A percentile compares a stretch with the other conserved stretches of the same genome.
Evolutionary conservation across 2,888 invertebrate genomes (phyloP).

Genomic region (Galerucella nymphaeae): DNA sequence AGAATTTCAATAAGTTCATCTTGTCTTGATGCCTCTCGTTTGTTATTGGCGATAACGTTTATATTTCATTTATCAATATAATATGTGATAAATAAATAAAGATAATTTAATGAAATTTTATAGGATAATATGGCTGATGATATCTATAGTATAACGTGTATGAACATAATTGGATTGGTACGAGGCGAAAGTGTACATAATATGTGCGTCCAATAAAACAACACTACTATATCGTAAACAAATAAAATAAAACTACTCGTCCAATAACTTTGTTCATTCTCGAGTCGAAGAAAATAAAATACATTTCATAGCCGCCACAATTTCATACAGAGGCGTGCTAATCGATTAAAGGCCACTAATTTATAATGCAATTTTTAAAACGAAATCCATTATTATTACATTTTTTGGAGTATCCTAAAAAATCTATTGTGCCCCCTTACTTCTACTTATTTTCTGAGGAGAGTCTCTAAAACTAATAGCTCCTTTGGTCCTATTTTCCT

Average conservation of each 20-base stretch:
- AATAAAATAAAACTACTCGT: constrained; percentile 31
- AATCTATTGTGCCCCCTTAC: no score
- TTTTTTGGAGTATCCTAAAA: no score
- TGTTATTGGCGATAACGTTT: constrained; percentile 8
- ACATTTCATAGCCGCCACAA: constrained; percentile 18
- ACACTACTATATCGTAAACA: constrained; percentile 27
- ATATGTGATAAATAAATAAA: constrained; percentile 15
- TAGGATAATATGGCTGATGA: constrained; percentile 29
- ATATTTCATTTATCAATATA: not conserved
- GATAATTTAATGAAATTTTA: constrained; percentile 20
- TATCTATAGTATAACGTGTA: constrained; percentile 22
- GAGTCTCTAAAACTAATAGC: no score
- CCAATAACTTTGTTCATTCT: constrained; percentile 31
- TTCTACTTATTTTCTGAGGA: no score
- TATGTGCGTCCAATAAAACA: constrained; percentile 28
- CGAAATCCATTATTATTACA: not conserved
- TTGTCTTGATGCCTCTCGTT: not conserved
- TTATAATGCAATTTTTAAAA: not conserved
- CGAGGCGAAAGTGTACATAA: constrained; percentile 14
- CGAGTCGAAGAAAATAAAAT: constrained; percentile 29
- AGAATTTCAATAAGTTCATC: not conserved
- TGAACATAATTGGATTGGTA: constrained; percentile 34
- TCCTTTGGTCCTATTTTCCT: no score
- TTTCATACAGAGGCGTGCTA: constrained; percentile 18
- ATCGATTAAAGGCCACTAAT: not conserved